Percentiles rank a stretch among this genome's conserved stretches.
These are phyloP conservation scores for Psammodynastes pulverulentus DNA, from an alignment of 2,113 vertebrate species.

Conservation along the genomic window DNA sequence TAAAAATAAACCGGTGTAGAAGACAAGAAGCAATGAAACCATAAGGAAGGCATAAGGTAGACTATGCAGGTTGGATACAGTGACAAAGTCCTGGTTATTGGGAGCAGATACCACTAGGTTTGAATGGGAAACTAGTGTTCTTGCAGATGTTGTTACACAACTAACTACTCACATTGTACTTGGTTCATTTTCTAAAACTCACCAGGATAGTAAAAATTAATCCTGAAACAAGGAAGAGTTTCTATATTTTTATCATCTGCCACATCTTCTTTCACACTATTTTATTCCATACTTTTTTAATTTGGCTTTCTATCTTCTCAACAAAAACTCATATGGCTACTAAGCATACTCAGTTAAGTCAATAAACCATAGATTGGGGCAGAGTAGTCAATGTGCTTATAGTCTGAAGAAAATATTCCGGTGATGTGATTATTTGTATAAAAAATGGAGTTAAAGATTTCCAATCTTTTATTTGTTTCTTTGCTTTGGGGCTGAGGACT, in stretches of 20 bases:
- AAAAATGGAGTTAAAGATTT: background rate
- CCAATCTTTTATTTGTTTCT: background rate
- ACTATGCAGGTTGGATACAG: background rate
- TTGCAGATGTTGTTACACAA: background rate
- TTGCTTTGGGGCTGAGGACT: background rate
- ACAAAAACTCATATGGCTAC: too few relatives aligned
- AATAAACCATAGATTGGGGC: background rate
- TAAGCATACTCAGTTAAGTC: background rate
- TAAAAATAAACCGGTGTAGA: background rate
- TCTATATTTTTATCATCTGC: background rate
- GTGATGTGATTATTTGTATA: background rate
- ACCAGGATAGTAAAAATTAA: background rate
- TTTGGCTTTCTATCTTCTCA: background rate
- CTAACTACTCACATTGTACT: background rate
- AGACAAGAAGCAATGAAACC: background rate
- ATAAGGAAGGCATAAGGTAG: background rate
- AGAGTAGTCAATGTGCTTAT: background rate
- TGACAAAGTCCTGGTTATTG: background rate
- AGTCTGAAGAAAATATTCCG: background rate
- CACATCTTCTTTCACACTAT: background rate
- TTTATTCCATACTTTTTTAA: background rate
- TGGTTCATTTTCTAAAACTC: background rate
- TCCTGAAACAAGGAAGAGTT: background rate
- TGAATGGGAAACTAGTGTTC: background rate
- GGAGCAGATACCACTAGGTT: background rate